A percentile compares a stretch with the other conserved stretches of the same genome.
Conservation (phyloP, 2,113 vertebrate genomes). For the Paracanthobrama guichenoti region DNA sequence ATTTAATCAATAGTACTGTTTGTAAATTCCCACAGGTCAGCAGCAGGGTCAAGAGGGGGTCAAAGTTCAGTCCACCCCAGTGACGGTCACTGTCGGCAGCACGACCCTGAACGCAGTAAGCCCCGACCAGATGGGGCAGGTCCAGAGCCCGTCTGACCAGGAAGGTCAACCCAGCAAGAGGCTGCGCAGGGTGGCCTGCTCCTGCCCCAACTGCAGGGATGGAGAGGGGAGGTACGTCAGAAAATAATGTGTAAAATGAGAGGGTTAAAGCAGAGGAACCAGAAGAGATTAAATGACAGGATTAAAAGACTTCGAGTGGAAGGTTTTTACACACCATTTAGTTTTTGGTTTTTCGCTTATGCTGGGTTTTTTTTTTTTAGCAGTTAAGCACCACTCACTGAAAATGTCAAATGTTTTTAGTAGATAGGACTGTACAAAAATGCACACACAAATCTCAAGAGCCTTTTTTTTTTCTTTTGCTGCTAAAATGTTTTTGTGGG, state of each 20-base stretch:
- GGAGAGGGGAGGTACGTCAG: slow-evolving; percentile 91
- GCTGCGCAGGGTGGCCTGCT: slow-evolving; percentile 93
- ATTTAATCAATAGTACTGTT: slow-evolving; percentile 13
- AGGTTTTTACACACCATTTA: background rate
- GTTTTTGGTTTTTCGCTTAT: background rate
- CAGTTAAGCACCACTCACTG: background rate
- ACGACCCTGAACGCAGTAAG: slow-evolving; percentile 88
- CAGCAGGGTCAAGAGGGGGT: slow-evolving; percentile 91
- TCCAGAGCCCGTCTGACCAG: slow-evolving; percentile 94
- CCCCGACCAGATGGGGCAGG: slow-evolving; percentile 92
- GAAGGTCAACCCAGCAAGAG: slow-evolving; percentile 94
- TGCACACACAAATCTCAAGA: background rate
- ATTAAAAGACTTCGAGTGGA: background rate
- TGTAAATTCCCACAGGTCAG: slow-evolving; percentile 79
- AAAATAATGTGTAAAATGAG: too few relatives aligned
- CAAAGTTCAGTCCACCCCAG: slow-evolving; percentile 90
- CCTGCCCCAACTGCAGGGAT: slow-evolving; percentile 97
- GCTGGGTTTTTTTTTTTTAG: background rate
- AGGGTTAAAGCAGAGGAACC: background rate
- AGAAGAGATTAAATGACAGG: background rate
- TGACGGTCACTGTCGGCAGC: slow-evolving; percentile 92
- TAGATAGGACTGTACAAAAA: background rate
- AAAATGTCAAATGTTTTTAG: background rate
- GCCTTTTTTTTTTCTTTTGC: background rate
- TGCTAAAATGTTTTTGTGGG: background rate